Base-by-base conservation (phyloP, 2,888 invertebrate species). In the Diaperis boleti region DNA sequence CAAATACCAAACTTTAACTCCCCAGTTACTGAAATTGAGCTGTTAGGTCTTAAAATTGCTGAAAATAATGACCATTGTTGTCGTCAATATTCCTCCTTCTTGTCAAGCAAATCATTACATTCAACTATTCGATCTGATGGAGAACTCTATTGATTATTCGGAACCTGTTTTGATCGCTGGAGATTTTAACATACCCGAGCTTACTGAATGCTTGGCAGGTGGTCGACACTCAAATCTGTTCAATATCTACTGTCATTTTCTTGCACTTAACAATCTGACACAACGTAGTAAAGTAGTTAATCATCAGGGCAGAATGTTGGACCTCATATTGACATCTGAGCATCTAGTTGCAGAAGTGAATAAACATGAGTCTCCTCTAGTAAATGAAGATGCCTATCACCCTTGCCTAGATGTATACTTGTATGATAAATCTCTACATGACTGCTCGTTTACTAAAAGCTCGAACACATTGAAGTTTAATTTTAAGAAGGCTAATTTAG, bases 131-230 rank as follows among this genome's bases (percentile, higher is more conserved):
- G 22, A 22, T 7, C 4, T 22, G 4, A 22, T 22, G 5, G 22
- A 17, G 6, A 41, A 14, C 10, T 22, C 45, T 22, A 6, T 45
- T 5, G 45, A 45, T n/a, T 45, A 22, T 10, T 20, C 45, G 2
- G 11, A 6, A 1, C 45, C 45, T 5, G 45, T 45, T 3, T 11
- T 45, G 6, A 45, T 45, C 2, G 10, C 2, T 3, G 45, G 45
- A 2, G 45, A 45, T 26, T 45, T 45, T 3, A 45, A 22, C 26
- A 45, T 45, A 10, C 7, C 45, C 6, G 45, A 45, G 26, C 10
- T 45, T 5, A 3, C 3, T 2, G 26, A 22, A 22, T 45, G 45
- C n/a, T 1, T 42, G 7, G 2, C 22, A 22, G 22, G 22, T 6
- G 22, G 4, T 6, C 4, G 22, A 22, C 7, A 22, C 7, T 6